Base-by-base conservation (phyloP, 2,113 vertebrate genomes). In the Empidonax alnorum region DNA sequence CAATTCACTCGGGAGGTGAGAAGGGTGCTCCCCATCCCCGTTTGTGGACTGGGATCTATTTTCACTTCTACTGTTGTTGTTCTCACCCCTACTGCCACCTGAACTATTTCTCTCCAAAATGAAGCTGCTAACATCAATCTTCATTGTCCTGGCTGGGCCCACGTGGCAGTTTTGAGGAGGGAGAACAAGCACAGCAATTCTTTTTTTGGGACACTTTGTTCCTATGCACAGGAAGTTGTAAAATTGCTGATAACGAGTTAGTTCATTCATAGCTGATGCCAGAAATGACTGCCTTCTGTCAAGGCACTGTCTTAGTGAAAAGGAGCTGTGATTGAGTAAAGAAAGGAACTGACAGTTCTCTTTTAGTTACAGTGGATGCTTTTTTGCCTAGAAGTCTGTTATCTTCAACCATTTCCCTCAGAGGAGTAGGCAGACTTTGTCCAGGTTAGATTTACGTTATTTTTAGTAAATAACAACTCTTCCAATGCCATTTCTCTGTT, bases 201-300 rank as follows among this genome's bases (percentile, higher is more conserved):
- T 78, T 83, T 93, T 95, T 96, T 81, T 52, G 86, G 89, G 55
- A 52, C 42, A 23, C 44, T 97, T 96, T 97, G 68, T 96, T 97
- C 91, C 62, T 92, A 81, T 96, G 90, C 39, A 47, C 84, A 95
- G 94, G 95, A 96, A 97, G 87, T 87, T 94, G 76, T 97, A 96
- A 97, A 97, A 94, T 87, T 77, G 79, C 84, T 81, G 97, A 90
- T 94, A 97, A 92, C 2, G 23, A 97, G 89, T 93, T 93, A 52
- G 90, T 95, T 96, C 92, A 81, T 94, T 96, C 95, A 95, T 84
- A 93, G 65, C 86, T 94, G 91, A 61, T 90, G 62, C 59, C 89
- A 72, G 93, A 96, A 97, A 91, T 95, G 35, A 93, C 62, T 84
- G 50, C 80, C 53, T 95, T 92, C 82, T 84, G 62, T 88, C 47